Evolutionary conservation across 2,113 vertebrate genomes (phyloP).

Genomic region (Malaclemys terrapin): DNA sequence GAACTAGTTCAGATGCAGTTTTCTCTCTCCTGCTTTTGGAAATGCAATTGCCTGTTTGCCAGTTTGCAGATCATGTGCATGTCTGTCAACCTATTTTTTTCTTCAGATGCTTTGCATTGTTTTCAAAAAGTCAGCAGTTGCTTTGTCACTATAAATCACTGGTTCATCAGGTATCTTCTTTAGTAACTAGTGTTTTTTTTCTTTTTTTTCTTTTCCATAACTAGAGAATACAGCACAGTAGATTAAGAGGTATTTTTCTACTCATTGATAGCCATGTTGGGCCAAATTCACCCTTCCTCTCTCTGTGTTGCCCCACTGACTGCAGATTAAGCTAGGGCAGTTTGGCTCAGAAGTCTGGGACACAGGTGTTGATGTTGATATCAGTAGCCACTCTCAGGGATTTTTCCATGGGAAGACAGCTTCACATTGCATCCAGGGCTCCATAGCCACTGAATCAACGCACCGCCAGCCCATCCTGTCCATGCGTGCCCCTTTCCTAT

Average conservation of each 20-base stretch:
- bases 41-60: constrained; percentile 4
- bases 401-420: neutral
- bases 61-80: fast-evolving
- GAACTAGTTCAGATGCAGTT: constrained; percentile 10
- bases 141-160: constrained; percentile 2
- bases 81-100: neutral
- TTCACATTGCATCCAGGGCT: neutral
- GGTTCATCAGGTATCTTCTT: constrained; percentile 23
- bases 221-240: neutral
- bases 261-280: neutral
- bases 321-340: neutral
- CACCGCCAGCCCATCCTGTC: fast-evolving
- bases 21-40: constrained; percentile 9
- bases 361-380: neutral
- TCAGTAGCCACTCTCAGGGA: neutral
- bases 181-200: neutral
- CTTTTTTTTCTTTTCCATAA: neutral
- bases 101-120: neutral
- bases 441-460: neutral
- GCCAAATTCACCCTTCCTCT: neutral
- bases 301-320: neutral
- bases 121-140: neutral
- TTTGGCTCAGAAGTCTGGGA: neutral
- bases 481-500: neutral
- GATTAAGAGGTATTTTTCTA: neutral